phyloP scores from a whole-genome alignment of 2,113 vertebrate species.

The Dendrocopos noguchii region DNA sequence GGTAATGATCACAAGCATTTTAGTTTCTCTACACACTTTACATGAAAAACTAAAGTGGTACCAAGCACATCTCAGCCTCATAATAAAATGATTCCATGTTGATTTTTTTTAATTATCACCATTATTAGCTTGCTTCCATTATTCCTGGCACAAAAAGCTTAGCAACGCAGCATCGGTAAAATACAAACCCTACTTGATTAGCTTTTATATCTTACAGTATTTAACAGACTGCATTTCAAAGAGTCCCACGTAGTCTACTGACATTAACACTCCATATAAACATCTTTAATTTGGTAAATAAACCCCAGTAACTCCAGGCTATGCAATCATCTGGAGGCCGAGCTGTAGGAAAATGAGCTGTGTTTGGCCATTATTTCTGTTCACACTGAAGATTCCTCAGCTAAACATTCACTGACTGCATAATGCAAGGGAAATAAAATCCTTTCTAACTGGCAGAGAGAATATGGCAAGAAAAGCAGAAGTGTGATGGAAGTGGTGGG shows the following conservation, averaged over 20 bases:
- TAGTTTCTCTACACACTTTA: neutral
- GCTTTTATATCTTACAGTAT: slow-evolving; percentile 54
- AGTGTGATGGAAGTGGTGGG: slow-evolving; percentile 13
- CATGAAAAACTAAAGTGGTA: neutral
- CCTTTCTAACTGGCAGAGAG: neutral
- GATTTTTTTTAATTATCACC: neutral
- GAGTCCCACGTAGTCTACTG: slow-evolving; percentile 3
- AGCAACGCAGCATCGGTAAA: slow-evolving; percentile 5
- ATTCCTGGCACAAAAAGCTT: slow-evolving; percentile 21
- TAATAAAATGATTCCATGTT: neutral
- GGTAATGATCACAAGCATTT: neutral
- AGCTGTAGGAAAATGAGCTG: slow-evolving; percentile 24
- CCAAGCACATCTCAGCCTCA: neutral
- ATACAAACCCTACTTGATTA: slow-evolving; percentile 39
- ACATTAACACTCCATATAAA: slow-evolving; percentile 64
- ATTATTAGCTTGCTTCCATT: neutral
- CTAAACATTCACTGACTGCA: slow-evolving; percentile 38
- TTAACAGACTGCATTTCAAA: slow-evolving; percentile 60
- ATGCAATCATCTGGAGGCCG: slow-evolving; percentile 26
- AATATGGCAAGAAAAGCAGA: neutral
- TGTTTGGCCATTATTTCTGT: slow-evolving; percentile 13
- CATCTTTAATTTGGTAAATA: slow-evolving; percentile 53
- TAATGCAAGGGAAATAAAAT: slow-evolving; percentile 63
- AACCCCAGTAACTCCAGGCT: slow-evolving; percentile 33
- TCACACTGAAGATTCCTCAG: slow-evolving; percentile 50